Conservation (phyloP, 2,888 invertebrate species). For the Slavum lentiscoides region DNA sequence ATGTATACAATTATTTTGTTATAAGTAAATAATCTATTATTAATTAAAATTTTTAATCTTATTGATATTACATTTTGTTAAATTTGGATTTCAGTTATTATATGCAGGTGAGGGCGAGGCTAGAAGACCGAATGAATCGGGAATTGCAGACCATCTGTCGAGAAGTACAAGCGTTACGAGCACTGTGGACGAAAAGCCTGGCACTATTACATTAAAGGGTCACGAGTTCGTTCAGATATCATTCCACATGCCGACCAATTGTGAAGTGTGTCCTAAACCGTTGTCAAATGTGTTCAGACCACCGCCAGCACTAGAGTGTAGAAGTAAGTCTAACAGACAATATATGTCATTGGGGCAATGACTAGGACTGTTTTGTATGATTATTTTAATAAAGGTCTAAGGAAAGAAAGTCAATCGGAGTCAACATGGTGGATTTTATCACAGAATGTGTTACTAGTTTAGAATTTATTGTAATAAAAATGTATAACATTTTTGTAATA, state of each 20-base stretch:
- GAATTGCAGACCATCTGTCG: conserved; percentile 56
- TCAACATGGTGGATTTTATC: no score
- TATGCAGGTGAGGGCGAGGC: conserved; percentile 97
- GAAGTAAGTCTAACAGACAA: conserved; percentile 65
- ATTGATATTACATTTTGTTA: not conserved
- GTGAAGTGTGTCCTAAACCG: conserved; percentile 96
- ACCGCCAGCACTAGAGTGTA: conserved; percentile 95
- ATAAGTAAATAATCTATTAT: no score
- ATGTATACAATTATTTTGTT: no score
- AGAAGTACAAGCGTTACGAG: conserved; percentile 59
- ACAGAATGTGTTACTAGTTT: no score
- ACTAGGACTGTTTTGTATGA: no score
- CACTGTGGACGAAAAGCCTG: conserved; percentile 62
- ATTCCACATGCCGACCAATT: conserved; percentile 97
- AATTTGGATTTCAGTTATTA: conserved; percentile 69
- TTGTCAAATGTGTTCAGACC: conserved; percentile 98
- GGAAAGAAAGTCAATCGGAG: no score
- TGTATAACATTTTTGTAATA: no score
- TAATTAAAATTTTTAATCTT: no score
- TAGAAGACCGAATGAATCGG: conserved; percentile 69
- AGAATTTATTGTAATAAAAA: no score
- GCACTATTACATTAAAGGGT: conserved; percentile 79
- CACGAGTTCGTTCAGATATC: conserved; percentile 96
- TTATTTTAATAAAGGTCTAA: no score
- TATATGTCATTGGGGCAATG: not conserved